Conservation (phyloP, 2,113 vertebrate species). For the Ascaphus truei region DNA sequence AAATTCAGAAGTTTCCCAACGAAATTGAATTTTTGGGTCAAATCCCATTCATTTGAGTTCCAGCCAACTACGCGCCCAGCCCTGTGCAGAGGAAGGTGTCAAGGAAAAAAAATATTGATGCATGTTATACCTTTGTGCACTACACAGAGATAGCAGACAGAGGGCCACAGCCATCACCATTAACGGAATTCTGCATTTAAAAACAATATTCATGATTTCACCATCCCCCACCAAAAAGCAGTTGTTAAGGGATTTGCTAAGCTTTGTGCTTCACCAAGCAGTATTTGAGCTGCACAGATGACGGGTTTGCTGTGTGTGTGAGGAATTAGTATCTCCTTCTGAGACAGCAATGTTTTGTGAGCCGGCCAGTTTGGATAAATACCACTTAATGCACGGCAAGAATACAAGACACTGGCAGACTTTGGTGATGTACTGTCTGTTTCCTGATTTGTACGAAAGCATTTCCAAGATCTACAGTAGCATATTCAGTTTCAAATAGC, state of each 20-base stretch:
- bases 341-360: constrained; percentile 38
- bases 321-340: constrained; percentile 41
- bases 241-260: constrained; percentile 28
- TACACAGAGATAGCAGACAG: neutral
- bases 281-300: constrained; percentile 45
- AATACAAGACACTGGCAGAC: too few species aligned
- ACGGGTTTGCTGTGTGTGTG: constrained; percentile 35
- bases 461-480: too few species aligned
- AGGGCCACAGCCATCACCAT: neutral
- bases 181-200: constrained; percentile 26
- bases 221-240: constrained; percentile 6
- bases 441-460: too few species aligned
- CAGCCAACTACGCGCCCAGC: too few species aligned
- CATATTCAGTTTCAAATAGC: too few species aligned
- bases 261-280: constrained; percentile 35
- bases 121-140: too few species aligned
- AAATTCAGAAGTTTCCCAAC: too few species aligned
- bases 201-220: constrained; percentile 29
- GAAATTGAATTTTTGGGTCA: too few species aligned
- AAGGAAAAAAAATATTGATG: too few species aligned
- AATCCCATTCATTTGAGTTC: too few species aligned
- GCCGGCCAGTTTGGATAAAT: constrained; percentile 47
- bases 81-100: too few species aligned
- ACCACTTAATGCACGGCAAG: constrained; percentile 11
- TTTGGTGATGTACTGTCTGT: too few species aligned